Conservation (phyloP, 2,113 vertebrate genomes). For the Semnornis frantzii region DNA sequence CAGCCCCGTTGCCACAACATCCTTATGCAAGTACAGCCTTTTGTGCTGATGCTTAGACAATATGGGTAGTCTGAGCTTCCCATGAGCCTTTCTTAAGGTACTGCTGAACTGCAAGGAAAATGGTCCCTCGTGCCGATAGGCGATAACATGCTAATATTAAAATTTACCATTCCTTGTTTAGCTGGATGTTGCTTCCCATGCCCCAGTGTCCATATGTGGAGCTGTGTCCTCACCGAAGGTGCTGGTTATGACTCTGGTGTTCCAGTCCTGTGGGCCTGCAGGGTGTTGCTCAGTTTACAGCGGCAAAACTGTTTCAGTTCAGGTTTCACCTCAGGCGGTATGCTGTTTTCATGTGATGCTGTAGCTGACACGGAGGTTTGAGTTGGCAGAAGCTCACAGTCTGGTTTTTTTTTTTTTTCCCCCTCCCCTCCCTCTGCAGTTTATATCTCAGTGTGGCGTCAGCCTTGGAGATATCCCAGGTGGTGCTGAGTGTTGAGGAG, state of each 20-base stretch:
- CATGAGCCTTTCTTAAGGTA: background rate
- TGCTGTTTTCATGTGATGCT: background rate
- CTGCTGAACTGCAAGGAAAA: background rate
- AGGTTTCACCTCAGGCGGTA: fast-evolving
- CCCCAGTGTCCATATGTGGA: background rate
- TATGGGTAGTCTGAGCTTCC: background rate
- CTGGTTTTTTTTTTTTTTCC: no score
- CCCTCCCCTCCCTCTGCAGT: background rate
- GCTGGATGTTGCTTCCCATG: background rate
- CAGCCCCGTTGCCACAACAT: fast-evolving
- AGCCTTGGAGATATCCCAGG: background rate
- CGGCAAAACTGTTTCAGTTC: background rate
- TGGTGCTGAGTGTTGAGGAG: background rate
- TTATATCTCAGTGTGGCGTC: fast-evolving
- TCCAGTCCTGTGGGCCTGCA: fast-evolving
- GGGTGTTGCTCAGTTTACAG: background rate
- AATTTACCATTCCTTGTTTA: background rate
- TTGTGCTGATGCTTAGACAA: fast-evolving
- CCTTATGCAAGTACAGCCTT: background rate
- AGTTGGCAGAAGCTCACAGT: background rate
- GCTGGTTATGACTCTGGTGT: fast-evolving
- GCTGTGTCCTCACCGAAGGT: background rate
- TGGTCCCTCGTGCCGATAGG: background rate
- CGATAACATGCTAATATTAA: background rate
- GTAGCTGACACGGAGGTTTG: background rate